phyloP scores from a whole-genome alignment of 2,888 invertebrate genomes.

The Chirona hameri region DNA sequence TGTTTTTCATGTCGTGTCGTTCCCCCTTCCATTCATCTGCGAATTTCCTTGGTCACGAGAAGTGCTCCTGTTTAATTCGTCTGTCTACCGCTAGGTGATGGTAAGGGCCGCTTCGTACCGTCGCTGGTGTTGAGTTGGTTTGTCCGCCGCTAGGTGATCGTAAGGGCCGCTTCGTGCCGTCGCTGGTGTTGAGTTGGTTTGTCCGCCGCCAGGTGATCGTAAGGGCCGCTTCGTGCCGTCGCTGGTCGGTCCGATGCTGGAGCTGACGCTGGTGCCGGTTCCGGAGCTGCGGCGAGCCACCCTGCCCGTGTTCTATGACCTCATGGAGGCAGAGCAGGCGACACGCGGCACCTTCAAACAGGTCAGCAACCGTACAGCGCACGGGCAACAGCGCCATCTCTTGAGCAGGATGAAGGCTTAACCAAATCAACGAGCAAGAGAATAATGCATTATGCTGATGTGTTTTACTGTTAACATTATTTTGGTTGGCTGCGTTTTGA shows the following conservation, averaged over 20 bases:
- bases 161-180: not conserved
- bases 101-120: not conserved
- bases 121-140: not conserved
- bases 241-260: slow-evolving; percentile 88
- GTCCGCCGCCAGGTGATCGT: slow-evolving; percentile 61
- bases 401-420: too few species aligned
- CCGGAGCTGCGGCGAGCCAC: slow-evolving; percentile 81
- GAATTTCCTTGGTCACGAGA: too few species aligned
- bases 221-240: slow-evolving; percentile 86
- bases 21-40: too few species aligned
- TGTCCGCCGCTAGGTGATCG: slow-evolving; percentile 44
- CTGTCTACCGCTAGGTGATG: not conserved
- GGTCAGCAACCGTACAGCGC: slow-evolving; percentile 42
- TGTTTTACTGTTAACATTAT: too few species aligned
- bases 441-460: too few species aligned
- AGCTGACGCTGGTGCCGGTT: slow-evolving; percentile 86
- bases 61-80: too few species aligned
- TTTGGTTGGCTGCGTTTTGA: too few species aligned
- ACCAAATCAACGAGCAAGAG: too few species aligned
- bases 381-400: not conserved
- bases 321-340: slow-evolving; percentile 88
- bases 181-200: not conserved
- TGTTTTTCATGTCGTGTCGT: too few species aligned
- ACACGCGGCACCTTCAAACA: slow-evolving; percentile 80
- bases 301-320: slow-evolving; percentile 85